These are phyloP conservation scores for Microtus oregoni DNA, from an alignment of 2,113 vertebrate species.

Conservation along the genomic window DNA sequence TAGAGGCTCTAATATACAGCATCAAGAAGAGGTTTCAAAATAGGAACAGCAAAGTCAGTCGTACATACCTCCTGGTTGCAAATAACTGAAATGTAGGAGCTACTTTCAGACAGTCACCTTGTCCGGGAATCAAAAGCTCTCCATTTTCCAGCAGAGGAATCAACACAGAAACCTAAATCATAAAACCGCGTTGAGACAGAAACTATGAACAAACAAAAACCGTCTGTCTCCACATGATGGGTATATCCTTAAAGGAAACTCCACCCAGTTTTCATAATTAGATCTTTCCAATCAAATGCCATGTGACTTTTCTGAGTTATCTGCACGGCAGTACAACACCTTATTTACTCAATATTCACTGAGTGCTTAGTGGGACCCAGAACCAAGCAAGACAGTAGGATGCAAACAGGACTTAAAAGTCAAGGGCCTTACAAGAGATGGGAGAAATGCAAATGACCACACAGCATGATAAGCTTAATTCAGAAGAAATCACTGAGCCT, in stretches of 20 bases:
- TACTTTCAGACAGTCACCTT: constrained; percentile 94
- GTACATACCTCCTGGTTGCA: constrained; percentile 94
- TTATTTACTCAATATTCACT: neutral
- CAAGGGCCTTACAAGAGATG: neutral
- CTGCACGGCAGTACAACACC: neutral
- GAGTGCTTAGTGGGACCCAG: neutral
- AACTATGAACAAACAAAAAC: neutral
- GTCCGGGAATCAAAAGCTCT: constrained; percentile 95
- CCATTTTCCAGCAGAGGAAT: constrained; percentile 97
- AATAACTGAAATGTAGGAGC: constrained; percentile 97
- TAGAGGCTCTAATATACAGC: neutral
- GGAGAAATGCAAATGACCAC: neutral
- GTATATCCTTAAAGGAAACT: neutral
- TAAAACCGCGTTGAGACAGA: constrained; percentile 1
- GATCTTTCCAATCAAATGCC: neutral
- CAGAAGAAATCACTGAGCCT: neutral
- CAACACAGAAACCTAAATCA: constrained; percentile 93
- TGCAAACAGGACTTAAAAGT: neutral
- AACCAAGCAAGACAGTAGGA: neutral
- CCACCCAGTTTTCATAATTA: neutral
- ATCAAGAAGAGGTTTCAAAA: neutral
- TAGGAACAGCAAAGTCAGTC: neutral
- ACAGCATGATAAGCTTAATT: neutral
- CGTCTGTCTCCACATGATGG: neutral
- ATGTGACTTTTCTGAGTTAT: neutral